Evolutionary conservation across 2,113 vertebrate species (phyloP).

Genomic region (Pterophyllum scalare): DNA sequence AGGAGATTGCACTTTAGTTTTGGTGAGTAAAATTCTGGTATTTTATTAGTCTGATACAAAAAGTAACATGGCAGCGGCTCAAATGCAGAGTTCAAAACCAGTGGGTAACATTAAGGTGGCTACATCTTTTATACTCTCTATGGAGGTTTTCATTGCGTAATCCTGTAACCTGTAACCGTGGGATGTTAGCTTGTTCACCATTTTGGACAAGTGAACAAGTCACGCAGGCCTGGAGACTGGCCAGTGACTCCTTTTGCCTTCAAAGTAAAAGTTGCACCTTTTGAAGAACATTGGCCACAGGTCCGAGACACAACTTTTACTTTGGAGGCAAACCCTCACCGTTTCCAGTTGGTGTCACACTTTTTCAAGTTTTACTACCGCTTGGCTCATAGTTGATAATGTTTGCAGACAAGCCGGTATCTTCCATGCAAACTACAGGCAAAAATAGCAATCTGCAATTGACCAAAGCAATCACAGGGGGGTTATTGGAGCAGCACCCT

Average conservation of each 20-base stretch:
- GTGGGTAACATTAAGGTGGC: neutral
- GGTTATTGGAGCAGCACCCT: neutral
- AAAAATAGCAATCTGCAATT: neutral
- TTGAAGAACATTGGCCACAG: neutral
- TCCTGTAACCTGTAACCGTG: neutral
- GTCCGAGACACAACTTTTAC: neutral
- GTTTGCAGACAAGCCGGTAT: neutral
- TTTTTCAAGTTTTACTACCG: too few relatives aligned
- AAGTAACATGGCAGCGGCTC: neutral
- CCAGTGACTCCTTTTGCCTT: neutral
- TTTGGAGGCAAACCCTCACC: neutral
- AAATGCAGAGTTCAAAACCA: neutral
- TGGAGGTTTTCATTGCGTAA: neutral
- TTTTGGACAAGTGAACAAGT: too few relatives aligned
- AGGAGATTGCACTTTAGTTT: neutral
- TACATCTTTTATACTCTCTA: neutral
- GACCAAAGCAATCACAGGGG: too few relatives aligned
- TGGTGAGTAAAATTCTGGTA: neutral
- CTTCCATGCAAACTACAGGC: neutral
- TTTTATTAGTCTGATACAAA: neutral
- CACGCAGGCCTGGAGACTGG: too few relatives aligned
- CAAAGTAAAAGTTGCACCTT: neutral
- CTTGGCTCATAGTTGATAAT: accelerated
- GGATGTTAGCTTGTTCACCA: too few relatives aligned
- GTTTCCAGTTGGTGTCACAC: too few relatives aligned